These are phyloP conservation scores for Habrosyne pyritoides DNA, from an alignment of 2,888 invertebrate species.

Conservation along the genomic window DNA sequence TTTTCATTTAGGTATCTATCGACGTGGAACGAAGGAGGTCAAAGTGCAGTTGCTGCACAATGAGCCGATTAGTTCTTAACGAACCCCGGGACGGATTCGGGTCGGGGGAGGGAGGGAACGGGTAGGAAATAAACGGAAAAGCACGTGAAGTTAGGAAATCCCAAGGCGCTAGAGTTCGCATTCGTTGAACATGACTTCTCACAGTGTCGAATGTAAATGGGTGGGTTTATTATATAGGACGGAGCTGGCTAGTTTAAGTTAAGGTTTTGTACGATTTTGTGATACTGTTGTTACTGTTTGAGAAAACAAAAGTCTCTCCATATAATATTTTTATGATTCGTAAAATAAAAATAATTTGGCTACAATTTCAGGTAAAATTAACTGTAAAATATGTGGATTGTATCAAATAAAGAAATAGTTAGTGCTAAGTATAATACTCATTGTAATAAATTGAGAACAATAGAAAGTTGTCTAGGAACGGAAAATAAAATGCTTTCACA, in stretches of 20 bases:
- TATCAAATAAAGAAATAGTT: no score
- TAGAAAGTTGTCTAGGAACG: no score
- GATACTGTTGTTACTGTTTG: no score
- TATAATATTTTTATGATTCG: no score
- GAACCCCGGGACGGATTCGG: conserved; percentile 42
- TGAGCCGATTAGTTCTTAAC: conserved; percentile 65
- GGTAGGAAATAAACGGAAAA: conserved; percentile 35
- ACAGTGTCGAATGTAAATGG: conserved; percentile 46
- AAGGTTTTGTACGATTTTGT: background rate
- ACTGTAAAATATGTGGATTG: no score
- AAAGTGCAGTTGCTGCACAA: conserved; percentile 59
- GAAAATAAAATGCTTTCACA: no score
- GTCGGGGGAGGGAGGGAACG: conserved; percentile 22
- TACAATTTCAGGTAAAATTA: no score
- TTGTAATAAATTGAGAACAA: no score
- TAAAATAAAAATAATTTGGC: no score
- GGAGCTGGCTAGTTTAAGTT: conserved; percentile 21
- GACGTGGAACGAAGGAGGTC: conserved; percentile 46
- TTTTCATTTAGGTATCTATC: conserved; percentile 44
- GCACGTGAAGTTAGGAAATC: conserved; percentile 39
- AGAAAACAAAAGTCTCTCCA: no score
- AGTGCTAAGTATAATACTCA: no score
- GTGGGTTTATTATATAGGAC: conserved; percentile 10
- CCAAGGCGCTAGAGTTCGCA: conserved; percentile 36
- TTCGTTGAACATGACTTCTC: conserved; percentile 43